Conservation (phyloP, 2,888 invertebrate species). For the Smittia aterrima region DNA sequence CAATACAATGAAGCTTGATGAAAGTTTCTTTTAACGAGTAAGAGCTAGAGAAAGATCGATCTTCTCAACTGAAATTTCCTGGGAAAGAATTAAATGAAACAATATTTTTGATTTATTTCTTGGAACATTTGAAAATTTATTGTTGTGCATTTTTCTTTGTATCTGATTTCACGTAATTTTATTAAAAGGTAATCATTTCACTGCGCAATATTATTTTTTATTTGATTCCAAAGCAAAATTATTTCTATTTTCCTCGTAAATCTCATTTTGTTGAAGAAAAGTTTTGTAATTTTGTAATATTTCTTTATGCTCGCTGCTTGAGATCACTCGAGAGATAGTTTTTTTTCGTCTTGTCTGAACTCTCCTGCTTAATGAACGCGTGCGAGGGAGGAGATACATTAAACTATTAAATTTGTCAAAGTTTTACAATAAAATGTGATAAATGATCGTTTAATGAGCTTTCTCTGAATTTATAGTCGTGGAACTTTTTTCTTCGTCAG, state of each 20-base stretch:
- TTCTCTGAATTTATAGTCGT: background rate
- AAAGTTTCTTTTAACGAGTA: too few relatives aligned
- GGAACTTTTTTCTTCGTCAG: background rate
- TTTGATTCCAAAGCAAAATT: background rate
- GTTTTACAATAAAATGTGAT: conserved; percentile 41
- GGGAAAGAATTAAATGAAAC: too few relatives aligned
- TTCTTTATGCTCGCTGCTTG: background rate
- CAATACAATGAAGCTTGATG: too few relatives aligned
- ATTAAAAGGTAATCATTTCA: background rate
- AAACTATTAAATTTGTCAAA: conserved; percentile 42
- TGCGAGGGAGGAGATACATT: background rate
- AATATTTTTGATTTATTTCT: background rate
- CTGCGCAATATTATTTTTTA: background rate
- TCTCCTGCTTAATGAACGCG: background rate
- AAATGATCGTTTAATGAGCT: conserved; percentile 37
- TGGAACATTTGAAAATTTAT: conserved; percentile 6
- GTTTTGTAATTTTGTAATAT: conserved; percentile 23
- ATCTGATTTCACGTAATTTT: background rate
- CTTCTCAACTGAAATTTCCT: too few relatives aligned
- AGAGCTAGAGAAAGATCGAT: too few relatives aligned
- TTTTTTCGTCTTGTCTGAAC: background rate
- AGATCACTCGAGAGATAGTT: background rate
- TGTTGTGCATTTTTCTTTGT: background rate
- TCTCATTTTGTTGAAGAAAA: background rate
- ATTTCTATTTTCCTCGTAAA: background rate